Conservation (phyloP, 2,888 invertebrate genomes). For the Helicoverpa assulta region DNA sequence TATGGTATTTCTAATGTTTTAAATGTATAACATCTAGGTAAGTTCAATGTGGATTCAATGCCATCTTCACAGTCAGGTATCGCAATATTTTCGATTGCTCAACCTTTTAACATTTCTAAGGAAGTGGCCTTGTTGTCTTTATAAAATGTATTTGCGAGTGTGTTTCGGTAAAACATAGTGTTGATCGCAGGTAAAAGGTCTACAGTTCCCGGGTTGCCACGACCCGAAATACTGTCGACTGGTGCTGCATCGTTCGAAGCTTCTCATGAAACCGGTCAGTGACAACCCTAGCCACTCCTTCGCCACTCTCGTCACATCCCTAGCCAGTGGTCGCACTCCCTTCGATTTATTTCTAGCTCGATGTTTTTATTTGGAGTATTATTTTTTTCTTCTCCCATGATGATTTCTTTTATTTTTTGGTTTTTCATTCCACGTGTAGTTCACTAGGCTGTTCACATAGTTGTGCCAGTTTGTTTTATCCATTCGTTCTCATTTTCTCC, state of each 20-base stretch:
- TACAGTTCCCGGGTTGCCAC: slow-evolving; percentile 98
- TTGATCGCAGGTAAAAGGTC: slow-evolving; percentile 97
- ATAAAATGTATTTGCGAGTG: slow-evolving; percentile 67
- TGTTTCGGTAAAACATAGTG: slow-evolving; percentile 77
- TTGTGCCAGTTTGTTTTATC: slow-evolving; percentile 57
- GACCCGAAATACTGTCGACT: slow-evolving; percentile 98
- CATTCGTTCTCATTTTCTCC: slow-evolving; percentile 66
- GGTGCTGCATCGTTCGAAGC: slow-evolving; percentile 98
- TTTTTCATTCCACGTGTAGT: slow-evolving; percentile 61
- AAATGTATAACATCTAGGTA: background rate
- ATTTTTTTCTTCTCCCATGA: slow-evolving; percentile 65
- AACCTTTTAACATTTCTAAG: slow-evolving; percentile 1
- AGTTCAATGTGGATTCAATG: slow-evolving; percentile 4
- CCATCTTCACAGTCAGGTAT: slow-evolving; percentile 8
- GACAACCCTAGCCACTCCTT: slow-evolving; percentile 73
- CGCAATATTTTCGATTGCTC: slow-evolving; percentile 12
- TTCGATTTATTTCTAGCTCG: slow-evolving; percentile 71
- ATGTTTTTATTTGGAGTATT: slow-evolving; percentile 67
- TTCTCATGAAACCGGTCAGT: slow-evolving; percentile 99
- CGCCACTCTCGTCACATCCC: slow-evolving; percentile 69
- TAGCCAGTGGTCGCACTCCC: slow-evolving; percentile 71
- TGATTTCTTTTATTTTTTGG: slow-evolving; percentile 61
- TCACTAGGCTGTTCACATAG: slow-evolving; percentile 60
- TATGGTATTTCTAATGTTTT: background rate
- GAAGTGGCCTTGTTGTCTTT: slow-evolving; percentile 35